Conservation (phyloP, 1,140 invertebrate species). For the Brachionus rubens region DNA sequence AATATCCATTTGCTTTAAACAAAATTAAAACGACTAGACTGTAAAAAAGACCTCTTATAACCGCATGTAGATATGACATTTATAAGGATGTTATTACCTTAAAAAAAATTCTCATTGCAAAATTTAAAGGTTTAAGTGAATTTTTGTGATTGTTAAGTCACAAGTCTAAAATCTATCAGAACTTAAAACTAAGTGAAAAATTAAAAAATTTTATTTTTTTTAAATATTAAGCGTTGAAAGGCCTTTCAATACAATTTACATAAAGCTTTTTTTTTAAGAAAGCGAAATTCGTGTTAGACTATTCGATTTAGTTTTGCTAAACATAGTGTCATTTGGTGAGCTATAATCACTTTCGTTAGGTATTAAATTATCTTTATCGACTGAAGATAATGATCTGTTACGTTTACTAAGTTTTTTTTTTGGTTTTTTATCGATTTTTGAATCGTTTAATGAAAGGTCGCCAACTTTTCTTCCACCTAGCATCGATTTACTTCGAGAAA, state of each 20-base stretch:
- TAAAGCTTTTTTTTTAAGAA: background rate
- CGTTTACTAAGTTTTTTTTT: background rate
- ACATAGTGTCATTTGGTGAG: background rate
- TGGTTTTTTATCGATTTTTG: background rate
- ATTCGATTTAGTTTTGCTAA: background rate
- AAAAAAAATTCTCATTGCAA: background rate
- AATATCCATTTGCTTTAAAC: background rate
- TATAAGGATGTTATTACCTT: no score
- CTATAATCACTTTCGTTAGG: background rate
- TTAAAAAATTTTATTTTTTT: background rate
- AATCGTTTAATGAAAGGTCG: background rate
- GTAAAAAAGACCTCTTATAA: background rate
- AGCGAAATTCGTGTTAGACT: background rate
- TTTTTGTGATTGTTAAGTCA: slow-evolving; percentile 19
- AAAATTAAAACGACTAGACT: background rate
- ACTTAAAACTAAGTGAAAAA: slow-evolving; percentile 8
- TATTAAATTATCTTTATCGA: slow-evolving; percentile 2
- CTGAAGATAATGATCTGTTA: background rate
- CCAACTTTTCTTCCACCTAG: background rate
- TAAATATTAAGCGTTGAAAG: no score
- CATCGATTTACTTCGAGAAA: background rate
- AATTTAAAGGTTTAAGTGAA: background rate
- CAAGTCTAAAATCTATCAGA: no score
- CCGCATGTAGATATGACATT: background rate
- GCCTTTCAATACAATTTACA: no score